Evolutionary conservation across 2,888 invertebrate species (phyloP), one percentile per base, ranked within the genome.

Genomic region (Erpobdella octoculata): DNA sequence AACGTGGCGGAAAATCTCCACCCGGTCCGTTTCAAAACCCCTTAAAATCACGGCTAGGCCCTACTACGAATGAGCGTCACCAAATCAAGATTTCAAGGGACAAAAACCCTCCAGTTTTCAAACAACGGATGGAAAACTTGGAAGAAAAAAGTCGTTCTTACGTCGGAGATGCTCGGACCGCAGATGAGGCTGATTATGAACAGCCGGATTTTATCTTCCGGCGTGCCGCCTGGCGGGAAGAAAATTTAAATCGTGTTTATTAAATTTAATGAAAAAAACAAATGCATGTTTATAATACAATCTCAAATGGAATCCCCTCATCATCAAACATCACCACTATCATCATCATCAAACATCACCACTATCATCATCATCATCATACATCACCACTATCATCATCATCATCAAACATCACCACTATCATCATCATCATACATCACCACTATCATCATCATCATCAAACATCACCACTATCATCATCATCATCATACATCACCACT

Each of bases 141-240:
- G 1, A n/a, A 53, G 21, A 53, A 12, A 8, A 12, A 12, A 8
- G 9, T 25, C 21, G 8, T 35, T 71, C 78, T 78, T 77, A 85
- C 86, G 74, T 93, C 92, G 0, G 89, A 86, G 79, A 93, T 86
- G 79, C 89, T 88, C 68, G 89, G 87, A 0, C 89, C 88, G 83
- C 94, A 95, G 75, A 96, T 89, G 79, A 90, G 92, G 83, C 80
- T 79, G 61, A 97, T 95, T 58, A 96, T 88, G 81, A 94, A 95
- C 31, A 97, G 85, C 59, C 97, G 86, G 85, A 95, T 87, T 85
- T 95, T 96, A 81, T 97, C 96, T 78, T 93, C 93, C 0, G 90
- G 87, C 0, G 89, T 89, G 0, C 95, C 95, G 61, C 91, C 90
- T 80, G 66, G 4, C 70, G 31, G 21, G 15, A 67, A 12, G 15